These are phyloP conservation scores for Heliconius aoede DNA, from an alignment of 2,888 invertebrate genomes.

Conservation along the genomic window DNA sequence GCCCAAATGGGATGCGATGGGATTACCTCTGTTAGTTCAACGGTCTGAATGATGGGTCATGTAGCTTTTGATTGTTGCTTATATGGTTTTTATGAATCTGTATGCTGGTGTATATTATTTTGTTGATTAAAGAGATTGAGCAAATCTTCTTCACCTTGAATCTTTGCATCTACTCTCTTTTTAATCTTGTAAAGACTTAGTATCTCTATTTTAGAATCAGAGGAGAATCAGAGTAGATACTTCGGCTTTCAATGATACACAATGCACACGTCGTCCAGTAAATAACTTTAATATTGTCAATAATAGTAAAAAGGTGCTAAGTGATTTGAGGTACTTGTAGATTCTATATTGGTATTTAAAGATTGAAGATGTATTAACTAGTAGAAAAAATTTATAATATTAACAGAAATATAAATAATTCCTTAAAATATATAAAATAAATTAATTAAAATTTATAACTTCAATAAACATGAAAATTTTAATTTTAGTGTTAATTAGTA, in stretches of 20 bases:
- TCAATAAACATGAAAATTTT: background rate
- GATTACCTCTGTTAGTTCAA: conserved; percentile 32
- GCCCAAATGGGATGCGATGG: conserved; percentile 35
- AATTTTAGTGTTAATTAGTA: background rate
- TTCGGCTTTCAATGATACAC: background rate
- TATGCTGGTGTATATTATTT: background rate
- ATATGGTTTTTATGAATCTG: background rate
- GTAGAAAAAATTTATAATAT: background rate
- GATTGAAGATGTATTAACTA: background rate
- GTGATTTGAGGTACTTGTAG: background rate
- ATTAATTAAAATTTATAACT: too few relatives aligned
- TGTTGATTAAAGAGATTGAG: background rate
- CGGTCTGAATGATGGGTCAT: background rate
- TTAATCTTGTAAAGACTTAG: background rate
- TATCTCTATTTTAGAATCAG: background rate
- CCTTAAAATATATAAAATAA: too few relatives aligned
- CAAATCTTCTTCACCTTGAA: background rate
- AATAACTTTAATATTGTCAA: background rate
- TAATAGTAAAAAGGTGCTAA: background rate
- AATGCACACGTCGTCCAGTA: background rate
- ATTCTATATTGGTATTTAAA: background rate
- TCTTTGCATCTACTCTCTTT: too few relatives aligned
- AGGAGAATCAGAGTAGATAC: too few relatives aligned
- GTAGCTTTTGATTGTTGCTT: background rate
- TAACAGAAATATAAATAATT: too few relatives aligned